phyloP scores from a whole-genome alignment of 30 jellyfish, hydroid and myxozoan genomes.

The Hydractinia echinata region DNA sequence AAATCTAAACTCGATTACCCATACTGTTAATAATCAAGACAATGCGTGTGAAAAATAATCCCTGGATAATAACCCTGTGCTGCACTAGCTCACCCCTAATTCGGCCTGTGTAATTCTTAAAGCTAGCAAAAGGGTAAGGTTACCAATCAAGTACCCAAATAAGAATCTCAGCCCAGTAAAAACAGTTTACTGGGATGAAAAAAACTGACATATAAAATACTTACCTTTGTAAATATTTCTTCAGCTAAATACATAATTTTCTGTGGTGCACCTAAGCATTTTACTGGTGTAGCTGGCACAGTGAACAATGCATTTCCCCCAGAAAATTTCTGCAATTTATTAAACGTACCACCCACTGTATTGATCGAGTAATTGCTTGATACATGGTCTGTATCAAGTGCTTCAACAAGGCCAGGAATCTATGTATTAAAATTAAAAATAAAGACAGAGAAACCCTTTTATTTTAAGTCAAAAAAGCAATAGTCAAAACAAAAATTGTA shows the following conservation, averaged over 20 bases:
- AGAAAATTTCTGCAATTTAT: slow-evolving; percentile 61
- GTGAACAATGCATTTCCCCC: slow-evolving; percentile 95
- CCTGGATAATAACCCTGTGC: too few species aligned
- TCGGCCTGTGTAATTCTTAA: too few species aligned
- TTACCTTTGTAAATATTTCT: slow-evolving; percentile 75
- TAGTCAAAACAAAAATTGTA: not conserved
- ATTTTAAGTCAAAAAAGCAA: not conserved
- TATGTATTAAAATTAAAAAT: not conserved
- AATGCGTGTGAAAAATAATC: too few species aligned
- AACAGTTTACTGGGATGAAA: too few species aligned
- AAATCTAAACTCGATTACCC: too few species aligned
- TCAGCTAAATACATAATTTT: slow-evolving; percentile 95
- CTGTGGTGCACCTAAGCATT: slow-evolving; percentile 98
- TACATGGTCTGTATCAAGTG: slow-evolving; percentile 89
- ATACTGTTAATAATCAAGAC: too few species aligned
- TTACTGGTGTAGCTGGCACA: slow-evolving; percentile 86
- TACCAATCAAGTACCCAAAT: too few species aligned
- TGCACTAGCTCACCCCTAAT: too few species aligned
- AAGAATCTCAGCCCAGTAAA: too few species aligned
- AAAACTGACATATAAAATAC: not conserved
- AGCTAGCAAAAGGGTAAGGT: too few species aligned
- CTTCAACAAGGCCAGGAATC: slow-evolving; percentile 80
- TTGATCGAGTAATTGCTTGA: slow-evolving; percentile 76
- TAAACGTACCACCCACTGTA: slow-evolving; percentile 73
- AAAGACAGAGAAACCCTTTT: not conserved